phyloP scores from a whole-genome alignment of 2,888 invertebrate genomes.

The Diaprepes abbreviatus region DNA sequence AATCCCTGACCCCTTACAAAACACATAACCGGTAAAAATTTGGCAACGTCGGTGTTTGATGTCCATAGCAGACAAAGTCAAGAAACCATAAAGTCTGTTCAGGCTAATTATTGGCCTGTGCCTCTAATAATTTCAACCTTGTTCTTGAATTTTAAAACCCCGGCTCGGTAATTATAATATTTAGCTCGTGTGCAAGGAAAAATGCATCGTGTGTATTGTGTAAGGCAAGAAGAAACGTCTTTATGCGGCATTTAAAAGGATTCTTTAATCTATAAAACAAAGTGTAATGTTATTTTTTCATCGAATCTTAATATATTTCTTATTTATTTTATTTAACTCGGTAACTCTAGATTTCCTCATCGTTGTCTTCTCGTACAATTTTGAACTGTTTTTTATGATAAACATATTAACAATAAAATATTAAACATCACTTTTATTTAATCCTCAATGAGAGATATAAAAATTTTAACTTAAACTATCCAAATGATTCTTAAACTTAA shows the following conservation, averaged over 20 bases:
- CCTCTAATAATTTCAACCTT: conserved; percentile 31
- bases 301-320: too few species aligned
- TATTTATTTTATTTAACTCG: too few species aligned
- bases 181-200: conserved; percentile 12
- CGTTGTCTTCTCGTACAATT: too few species aligned
- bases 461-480: too few species aligned
- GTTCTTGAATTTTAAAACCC: conserved; percentile 28
- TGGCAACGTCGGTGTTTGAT: conserved; percentile 14
- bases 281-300: too few species aligned
- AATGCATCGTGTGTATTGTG: conserved; percentile 16
- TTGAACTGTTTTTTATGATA: too few species aligned
- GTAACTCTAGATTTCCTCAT: too few species aligned
- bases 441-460: too few species aligned
- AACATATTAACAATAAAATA: too few species aligned
- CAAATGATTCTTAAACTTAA: too few species aligned
- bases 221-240: background rate
- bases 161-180: conserved; percentile 26
- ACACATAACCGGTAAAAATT: background rate
- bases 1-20: too few species aligned
- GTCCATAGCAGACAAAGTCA: conserved; percentile 25
- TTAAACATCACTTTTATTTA: too few species aligned
- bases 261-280: conserved; percentile 6
- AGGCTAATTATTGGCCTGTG: conserved; percentile 29
- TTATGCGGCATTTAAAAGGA: background rate
- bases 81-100: conserved; percentile 39